Conservation (phyloP, 2,113 vertebrate genomes). For the Plestiodon gilberti region DNA sequence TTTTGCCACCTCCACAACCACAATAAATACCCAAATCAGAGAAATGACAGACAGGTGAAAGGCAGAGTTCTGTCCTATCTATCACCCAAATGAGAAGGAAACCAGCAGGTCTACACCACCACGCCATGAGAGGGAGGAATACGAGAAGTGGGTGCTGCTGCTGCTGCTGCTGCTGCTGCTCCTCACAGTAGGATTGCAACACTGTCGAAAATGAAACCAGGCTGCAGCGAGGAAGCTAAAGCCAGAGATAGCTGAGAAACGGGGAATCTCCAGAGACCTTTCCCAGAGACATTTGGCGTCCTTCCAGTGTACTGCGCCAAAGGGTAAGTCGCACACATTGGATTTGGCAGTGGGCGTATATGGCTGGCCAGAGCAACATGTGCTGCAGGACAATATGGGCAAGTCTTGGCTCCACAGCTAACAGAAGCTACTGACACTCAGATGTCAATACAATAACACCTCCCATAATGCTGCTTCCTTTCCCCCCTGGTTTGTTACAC, state of each 20-base stretch:
- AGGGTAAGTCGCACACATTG: background rate
- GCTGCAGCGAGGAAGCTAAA: background rate
- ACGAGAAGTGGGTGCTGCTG: constrained; percentile 16
- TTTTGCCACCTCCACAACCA: no score
- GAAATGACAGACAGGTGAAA: no score
- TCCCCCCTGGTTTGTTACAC: no score
- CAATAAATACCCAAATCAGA: no score
- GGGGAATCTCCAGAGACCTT: rapidly evolving
- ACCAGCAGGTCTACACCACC: no score
- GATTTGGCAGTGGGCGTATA: background rate
- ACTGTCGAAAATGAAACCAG: background rate
- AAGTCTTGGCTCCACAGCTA: background rate
- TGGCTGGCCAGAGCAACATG: background rate
- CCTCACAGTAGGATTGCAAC: background rate
- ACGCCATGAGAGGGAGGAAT: background rate
- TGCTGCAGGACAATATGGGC: background rate
- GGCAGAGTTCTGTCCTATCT: no score
- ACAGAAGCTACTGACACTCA: background rate
- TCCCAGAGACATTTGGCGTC: background rate
- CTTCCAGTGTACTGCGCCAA: background rate
- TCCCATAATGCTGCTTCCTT: background rate
- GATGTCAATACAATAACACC: background rate
- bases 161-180: no score
- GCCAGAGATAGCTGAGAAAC: background rate
- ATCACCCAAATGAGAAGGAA: no score